Percentiles rank a stretch among this genome's conserved stretches.
phyloP scores from a whole-genome alignment of 2,797 vertebrate species.

The Crenuchus spilurus region DNA sequence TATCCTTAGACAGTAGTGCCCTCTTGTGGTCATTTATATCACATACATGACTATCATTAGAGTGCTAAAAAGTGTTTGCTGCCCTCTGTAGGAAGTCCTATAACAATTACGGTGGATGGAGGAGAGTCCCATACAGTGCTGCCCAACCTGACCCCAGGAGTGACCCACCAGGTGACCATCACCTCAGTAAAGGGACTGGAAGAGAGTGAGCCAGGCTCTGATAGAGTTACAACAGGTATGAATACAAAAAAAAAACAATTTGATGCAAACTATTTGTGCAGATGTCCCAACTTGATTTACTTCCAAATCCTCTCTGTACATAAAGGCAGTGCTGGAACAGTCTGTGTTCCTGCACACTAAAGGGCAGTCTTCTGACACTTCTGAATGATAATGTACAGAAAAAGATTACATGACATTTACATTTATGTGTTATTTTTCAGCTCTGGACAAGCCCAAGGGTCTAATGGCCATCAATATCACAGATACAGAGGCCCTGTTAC shows the following conservation, averaged over 20 bases:
- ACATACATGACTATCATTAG: neutral
- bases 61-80: conserved; percentile 2
- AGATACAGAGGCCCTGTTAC: conserved; percentile 85
- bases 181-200: conserved; percentile 86
- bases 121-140: conserved; percentile 79
- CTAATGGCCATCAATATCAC: conserved; percentile 89
- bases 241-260: neutral
- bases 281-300: too few relatives aligned
- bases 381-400: too few relatives aligned
- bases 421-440: conserved; percentile 68
- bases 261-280: too few relatives aligned
- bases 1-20: conserved; percentile 11
- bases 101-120: conserved; percentile 81
- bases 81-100: conserved; percentile 76
- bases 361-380: too few relatives aligned
- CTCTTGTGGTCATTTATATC: conserved; percentile 27
- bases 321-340: too few relatives aligned
- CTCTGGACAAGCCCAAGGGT: conserved; percentile 89
- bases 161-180: conserved; percentile 86
- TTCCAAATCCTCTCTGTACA: too few relatives aligned
- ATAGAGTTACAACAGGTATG: conserved; percentile 87
- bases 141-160: conserved; percentile 84
- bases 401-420: too few relatives aligned
- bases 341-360: too few relatives aligned
- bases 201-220: conserved; percentile 89